phyloP scores from a whole-genome alignment of 2,113 vertebrate genomes.

The Callithrix jacchus region DNA sequence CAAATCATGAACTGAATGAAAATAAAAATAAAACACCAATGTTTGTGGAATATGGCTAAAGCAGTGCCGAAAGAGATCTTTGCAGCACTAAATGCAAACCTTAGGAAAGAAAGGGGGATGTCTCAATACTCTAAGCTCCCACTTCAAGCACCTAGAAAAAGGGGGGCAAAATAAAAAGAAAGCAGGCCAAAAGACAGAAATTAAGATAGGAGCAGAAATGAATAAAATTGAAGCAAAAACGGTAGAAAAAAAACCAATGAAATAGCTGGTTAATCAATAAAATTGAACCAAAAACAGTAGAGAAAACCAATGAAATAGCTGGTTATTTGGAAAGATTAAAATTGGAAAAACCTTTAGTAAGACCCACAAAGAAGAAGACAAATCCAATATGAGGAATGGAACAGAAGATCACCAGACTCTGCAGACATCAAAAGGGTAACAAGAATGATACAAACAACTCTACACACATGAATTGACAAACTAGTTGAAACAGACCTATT shows the following conservation, averaged over 20 bases:
- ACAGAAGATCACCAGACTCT: neutral
- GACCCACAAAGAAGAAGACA: neutral
- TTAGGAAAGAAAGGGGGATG: neutral
- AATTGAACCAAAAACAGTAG: neutral
- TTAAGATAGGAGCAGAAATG: neutral
- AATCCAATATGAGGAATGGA: neutral
- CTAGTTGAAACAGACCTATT: neutral
- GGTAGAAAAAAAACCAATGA: neutral
- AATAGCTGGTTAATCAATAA: neutral
- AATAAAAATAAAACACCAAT: neutral
- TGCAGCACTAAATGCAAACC: neutral
- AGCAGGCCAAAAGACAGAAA: neutral
- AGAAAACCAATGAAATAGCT: neutral
- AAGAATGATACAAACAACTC: neutral
- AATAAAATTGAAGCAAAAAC: neutral
- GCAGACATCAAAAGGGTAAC: neutral
- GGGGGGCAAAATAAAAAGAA: neutral
- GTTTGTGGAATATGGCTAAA: neutral
- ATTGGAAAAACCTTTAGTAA: neutral
- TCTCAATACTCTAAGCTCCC: neutral
- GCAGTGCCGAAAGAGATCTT: neutral
- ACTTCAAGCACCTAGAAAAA: neutral
- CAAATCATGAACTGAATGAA: neutral
- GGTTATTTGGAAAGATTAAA: slow-evolving; percentile 35
- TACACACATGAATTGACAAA: neutral